Conservation (phyloP, 2,888 invertebrate species). For the Parnassius mnemosyne region DNA sequence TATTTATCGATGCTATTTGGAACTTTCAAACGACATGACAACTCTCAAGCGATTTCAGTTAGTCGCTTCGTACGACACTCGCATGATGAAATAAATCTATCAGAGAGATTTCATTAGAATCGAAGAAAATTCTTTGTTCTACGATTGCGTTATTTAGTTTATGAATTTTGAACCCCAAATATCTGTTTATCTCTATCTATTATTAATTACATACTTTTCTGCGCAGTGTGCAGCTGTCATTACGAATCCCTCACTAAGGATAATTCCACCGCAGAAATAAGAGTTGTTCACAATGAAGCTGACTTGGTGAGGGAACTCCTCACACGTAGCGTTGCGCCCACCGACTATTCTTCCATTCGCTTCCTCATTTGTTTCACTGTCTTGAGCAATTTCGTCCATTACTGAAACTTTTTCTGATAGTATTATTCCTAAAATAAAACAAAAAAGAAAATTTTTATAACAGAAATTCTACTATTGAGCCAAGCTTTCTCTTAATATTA, state of each 20-base stretch:
- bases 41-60: too few relatives aligned
- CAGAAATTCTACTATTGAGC: too few relatives aligned
- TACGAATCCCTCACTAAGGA: constrained; percentile 65
- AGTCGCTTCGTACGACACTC: too few relatives aligned
- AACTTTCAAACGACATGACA: too few relatives aligned
- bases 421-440: constrained; percentile 26
- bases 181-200: not conserved
- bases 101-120: too few relatives aligned
- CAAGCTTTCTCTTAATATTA: too few relatives aligned
- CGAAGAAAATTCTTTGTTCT: too few relatives aligned
- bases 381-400: constrained; percentile 16
- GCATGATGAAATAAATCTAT: too few relatives aligned
- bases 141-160: too few relatives aligned
- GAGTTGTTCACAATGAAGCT: constrained; percentile 65
- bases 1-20: too few relatives aligned
- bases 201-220: constrained; percentile 52
- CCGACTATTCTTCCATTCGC: constrained; percentile 62
- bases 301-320: constrained; percentile 68
- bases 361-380: constrained; percentile 27
- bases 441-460: not conserved
- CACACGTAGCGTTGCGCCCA: constrained; percentile 58
- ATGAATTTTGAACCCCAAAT: too few relatives aligned
- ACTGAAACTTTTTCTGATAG: constrained; percentile 34
- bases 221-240: constrained; percentile 75
- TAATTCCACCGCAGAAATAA: constrained; percentile 73